Percentiles rank a stretch among this genome's conserved stretches.
Evolutionary conservation across 2,113 vertebrate genomes (phyloP).

Genomic region (Apodemus sylvaticus): DNA sequence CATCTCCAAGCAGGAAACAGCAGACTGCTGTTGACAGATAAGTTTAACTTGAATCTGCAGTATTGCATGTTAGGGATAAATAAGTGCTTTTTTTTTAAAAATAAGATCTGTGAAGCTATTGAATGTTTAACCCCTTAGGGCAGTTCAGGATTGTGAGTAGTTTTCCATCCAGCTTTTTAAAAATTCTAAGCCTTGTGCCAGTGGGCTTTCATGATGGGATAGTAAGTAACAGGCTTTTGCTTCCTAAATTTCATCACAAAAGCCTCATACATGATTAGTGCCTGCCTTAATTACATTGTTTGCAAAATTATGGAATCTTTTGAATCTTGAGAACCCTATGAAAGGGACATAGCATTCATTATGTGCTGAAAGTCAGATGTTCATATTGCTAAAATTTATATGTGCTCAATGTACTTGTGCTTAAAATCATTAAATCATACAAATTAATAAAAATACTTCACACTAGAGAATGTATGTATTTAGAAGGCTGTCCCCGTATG

Average conservation of each 20-base stretch:
- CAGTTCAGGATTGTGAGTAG: constrained; percentile 46
- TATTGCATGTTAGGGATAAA: constrained; percentile 80
- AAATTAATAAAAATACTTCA: constrained; percentile 64
- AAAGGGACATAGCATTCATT: not conserved
- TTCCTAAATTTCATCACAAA: not conserved
- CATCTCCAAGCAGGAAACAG: constrained; percentile 80
- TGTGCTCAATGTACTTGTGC: constrained; percentile 53
- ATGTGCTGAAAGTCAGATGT: constrained; percentile 39
- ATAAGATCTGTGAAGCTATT: not conserved
- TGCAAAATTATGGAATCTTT: not conserved
- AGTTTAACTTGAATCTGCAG: constrained; percentile 77
- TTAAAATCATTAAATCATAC: constrained; percentile 69
- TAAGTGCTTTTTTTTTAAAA: constrained; percentile 46
- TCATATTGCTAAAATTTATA: constrained; percentile 46
- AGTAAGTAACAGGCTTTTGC: constrained; percentile 35
- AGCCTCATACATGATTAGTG: not conserved
- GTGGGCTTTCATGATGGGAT: not conserved
- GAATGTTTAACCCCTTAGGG: constrained; percentile 35
- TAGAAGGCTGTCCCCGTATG: constrained; percentile 79
- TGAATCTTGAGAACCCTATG: not conserved
- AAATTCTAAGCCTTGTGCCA: constrained; percentile 6
- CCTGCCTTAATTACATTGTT: not conserved
- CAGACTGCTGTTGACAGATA: constrained; percentile 83
- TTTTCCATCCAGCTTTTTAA: not conserved
- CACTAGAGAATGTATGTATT: constrained; percentile 71